Base-by-base conservation (phyloP, 2,113 vertebrate species). In the Spea multiplicata region DNA sequence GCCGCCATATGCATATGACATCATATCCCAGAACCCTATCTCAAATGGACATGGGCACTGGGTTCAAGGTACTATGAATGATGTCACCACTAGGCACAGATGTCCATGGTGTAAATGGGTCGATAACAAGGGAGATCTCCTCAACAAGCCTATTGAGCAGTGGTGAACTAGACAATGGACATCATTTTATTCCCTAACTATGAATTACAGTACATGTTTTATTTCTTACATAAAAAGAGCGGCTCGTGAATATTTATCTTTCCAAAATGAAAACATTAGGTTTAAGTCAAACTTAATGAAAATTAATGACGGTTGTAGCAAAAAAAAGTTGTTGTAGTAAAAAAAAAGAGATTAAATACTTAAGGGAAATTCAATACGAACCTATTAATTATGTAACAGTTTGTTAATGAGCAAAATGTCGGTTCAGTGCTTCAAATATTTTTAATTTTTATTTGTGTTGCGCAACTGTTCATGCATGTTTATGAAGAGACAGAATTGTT, bases 361-460 rank as follows among this genome's bases (percentile, higher is more conserved):
- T 87, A 91, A 87, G 87, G 83, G 86, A 88, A 90, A 88, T 91
- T 90, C 88, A 85, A 87, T 86, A 82, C 82, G 86, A 90, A 86
- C 88, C 85, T 85, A 91, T 93, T 91, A 88, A 92, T 92, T 90
- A 93, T 91, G 89, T 88, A 92, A 86, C 87, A 90, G 86, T 85
- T 83, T 86, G 85, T 86, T 91, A 91, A 88, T 85, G 87, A 89
- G 84, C 0, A 0, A 76, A 45, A 67, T 67, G 66, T 46, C 47
- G 66, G 9, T 46, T 8, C 12, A 9, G 10, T 67, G 66, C 8
- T 47, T 67, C 8, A 67, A 46, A 46, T 8, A 67, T 12, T 67
- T 45, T 47, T 47, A 30, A 30, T 30, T 67, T 67, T 67, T 67
- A 67, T 67, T 67, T 67, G 47, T n/a, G 55, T 64, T 6, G n/a